Evolutionary conservation across 2,888 invertebrate genomes (phyloP), one percentile per base, ranked within the genome.

Genomic region (Timema podura): DNA sequence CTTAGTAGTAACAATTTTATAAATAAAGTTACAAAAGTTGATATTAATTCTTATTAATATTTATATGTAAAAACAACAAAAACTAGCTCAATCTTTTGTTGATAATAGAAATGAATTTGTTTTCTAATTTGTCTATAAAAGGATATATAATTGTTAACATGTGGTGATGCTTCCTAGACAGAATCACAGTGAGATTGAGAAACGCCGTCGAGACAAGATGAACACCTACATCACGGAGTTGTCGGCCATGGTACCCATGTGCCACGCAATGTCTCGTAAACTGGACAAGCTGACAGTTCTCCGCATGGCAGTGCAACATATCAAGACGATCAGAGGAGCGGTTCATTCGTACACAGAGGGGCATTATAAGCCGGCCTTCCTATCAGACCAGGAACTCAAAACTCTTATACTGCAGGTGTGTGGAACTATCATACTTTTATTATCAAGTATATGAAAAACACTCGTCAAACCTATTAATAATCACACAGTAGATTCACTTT

Each of bases 181-280:
- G 82, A 96, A 96, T 82, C 97, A 97, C 83, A 96, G 96, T 81
- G 96, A 96, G 83, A 96, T 97, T 73, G 96, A 97, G 82, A 97
- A 97, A 80, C 85, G 96, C 0, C 86, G 97, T 0, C 86, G 97
- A 48, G 96, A 97, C 81, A 97, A 96, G 83, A 97, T 97, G 96
- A 97, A 97, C 83, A 93, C 92, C 0, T 96, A 95, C 82, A 96
- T 97, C 76, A 88, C 91, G 5, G 95, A 97, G 80, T 81, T 97
- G 70, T 92, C 94, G 68, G 85, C 91, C 15, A 91, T 97, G 89
- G 88, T 97, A 30, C 97, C 96, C 0, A 94, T 95, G 93, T 97
- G 96, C 79, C 91, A 91, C 76, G 93, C 95, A 5, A 93, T 95
- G 92, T 91, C 94, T 48, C 85, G 95, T 69, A 97, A 97, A 82